Percentiles rank a stretch among this genome's conserved stretches.
phyloP scores from a whole-genome alignment of 2,113 vertebrate species.

The Heptranchias perlo region DNA sequence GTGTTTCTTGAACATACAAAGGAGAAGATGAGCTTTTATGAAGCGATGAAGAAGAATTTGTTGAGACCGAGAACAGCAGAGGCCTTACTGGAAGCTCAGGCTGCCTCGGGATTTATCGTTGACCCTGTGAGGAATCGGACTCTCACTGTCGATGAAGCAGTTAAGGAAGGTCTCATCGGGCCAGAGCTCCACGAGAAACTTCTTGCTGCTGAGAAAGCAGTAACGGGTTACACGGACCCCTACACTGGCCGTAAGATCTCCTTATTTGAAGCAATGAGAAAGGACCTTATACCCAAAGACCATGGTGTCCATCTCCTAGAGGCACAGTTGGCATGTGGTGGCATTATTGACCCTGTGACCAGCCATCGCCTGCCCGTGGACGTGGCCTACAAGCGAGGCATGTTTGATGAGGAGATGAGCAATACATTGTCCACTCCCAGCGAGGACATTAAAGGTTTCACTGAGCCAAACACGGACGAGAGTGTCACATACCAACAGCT shows the following conservation, averaged over 20 bases:
- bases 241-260: slow-evolving; percentile 84
- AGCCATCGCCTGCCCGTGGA: slow-evolving; percentile 82
- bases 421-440: slow-evolving; percentile 53
- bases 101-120: slow-evolving; percentile 62
- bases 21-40: slow-evolving; percentile 73
- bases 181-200: slow-evolving; percentile 90
- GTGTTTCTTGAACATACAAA: slow-evolving; percentile 72
- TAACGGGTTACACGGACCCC: slow-evolving; percentile 86
- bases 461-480: slow-evolving; percentile 71
- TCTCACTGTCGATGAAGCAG: slow-evolving; percentile 56
- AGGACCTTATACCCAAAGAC: slow-evolving; percentile 80
- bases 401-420: slow-evolving; percentile 69
- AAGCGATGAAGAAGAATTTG: slow-evolving; percentile 78
- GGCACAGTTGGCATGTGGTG: slow-evolving; percentile 81
- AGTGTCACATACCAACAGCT: slow-evolving; percentile 73
- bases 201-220: slow-evolving; percentile 83
- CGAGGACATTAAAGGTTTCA: slow-evolving; percentile 69
- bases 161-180: slow-evolving; percentile 79
- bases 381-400: slow-evolving; percentile 71
- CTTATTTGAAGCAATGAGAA: slow-evolving; percentile 85
- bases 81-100: slow-evolving; percentile 83
- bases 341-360: slow-evolving; percentile 80
- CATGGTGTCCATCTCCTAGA: slow-evolving; percentile 79
- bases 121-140: slow-evolving; percentile 44
- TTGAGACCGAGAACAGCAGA: slow-evolving; percentile 68